Base-by-base conservation (phyloP, 2,888 invertebrate genomes). In the Acrobasis suavella region DNA sequence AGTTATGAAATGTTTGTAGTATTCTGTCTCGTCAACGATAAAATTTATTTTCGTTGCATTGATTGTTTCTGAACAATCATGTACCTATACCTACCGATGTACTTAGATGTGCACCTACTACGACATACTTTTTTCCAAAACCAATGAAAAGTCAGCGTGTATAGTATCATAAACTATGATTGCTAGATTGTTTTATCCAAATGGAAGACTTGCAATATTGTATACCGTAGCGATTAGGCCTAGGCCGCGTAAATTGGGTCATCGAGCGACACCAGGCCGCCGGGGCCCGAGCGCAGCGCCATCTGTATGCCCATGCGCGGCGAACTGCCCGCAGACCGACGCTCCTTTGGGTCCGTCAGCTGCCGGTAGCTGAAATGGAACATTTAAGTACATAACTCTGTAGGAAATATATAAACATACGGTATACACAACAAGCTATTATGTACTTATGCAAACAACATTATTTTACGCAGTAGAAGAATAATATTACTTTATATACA, bases 231-330 rank as follows among this genome's bases (percentile, higher is more conserved):
- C 5, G 32, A 32, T 46, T n/a, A 6, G n/a, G 50, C 32, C 59
- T 79, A 87, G 9, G 88, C 87, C 5, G 82, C 81, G 60, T 83
- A 89, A 60, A 91, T 74, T 2, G 81, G 76, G 60, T 91, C 90
- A 66, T 84, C 76, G 2, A 87, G 56, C 0, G 82, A 75, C 8
- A 91, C 66, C 0, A 64, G 51, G 2, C 78, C 80, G 0, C 90
- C 90, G 5, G 84, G 80, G 0, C 65, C 69, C 3, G 86, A 83
- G n/a, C 91, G 86, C 55, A 91, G 78, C 60, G 89, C 77, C 82
- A 91, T 74, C 71, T 89, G 90, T 10, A 89, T 12, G 0, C 91
- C 91, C 87, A 91, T 82, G 14, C 83, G 82, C 9, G 91, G 91
- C 1, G 87, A 72, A 37, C 63, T 74, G 1, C 89, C 88, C 0